Conservation (phyloP, 2,113 vertebrate genomes). For the Columba livia region DNA sequence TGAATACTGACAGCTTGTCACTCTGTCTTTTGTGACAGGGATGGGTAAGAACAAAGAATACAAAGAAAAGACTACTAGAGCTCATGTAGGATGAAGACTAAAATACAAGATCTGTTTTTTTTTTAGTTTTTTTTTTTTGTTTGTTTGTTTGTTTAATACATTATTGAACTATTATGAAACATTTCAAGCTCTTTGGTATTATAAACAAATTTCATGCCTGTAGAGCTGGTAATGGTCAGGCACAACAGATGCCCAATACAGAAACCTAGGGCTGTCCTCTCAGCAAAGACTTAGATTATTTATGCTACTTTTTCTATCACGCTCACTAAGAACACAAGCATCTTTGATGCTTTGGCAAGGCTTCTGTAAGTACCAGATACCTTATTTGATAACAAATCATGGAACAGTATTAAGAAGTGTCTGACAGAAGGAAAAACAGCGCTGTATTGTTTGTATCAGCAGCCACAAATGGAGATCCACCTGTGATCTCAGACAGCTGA, state of each 20-base stretch:
- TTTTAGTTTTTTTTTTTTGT: no score
- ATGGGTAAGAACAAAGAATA: neutral
- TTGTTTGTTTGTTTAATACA: neutral
- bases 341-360: neutral
- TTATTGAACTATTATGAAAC: neutral
- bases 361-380: neutral
- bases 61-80: neutral
- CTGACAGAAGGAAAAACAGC: neutral
- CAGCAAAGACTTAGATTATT: neutral
- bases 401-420: neutral
- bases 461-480: neutral
- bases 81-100: neutral
- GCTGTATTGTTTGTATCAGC: neutral
- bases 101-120: neutral
- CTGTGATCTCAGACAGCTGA: neutral
- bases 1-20: neutral
- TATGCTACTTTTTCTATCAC: neutral
- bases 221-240: neutral
- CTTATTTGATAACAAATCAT: neutral
- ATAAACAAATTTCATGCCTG: neutral
- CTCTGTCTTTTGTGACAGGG: neutral
- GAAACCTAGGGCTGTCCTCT: neutral
- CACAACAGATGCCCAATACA: neutral
- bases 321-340: neutral
- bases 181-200: neutral